Conservation (phyloP, 2,888 invertebrate genomes). For the Aporophyla lueneburgensis region DNA sequence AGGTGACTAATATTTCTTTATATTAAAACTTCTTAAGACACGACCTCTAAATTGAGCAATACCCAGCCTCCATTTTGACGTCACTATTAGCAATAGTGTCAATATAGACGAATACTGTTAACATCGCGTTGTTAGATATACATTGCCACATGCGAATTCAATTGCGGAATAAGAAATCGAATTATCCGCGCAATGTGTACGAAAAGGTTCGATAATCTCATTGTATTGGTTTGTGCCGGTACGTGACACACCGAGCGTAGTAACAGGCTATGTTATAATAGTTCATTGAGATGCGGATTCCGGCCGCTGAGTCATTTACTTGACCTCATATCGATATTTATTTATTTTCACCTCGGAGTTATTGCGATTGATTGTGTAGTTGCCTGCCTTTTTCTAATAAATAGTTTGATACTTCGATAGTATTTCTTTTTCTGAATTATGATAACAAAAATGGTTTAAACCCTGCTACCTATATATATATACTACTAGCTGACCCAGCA, state of each 20-base stretch:
- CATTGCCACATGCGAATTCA: constrained; percentile 39
- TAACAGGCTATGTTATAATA: constrained; percentile 77
- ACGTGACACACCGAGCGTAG: constrained; percentile 69
- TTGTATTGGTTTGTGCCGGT: constrained; percentile 35
- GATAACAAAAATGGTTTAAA: neutral
- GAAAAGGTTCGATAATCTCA: constrained; percentile 4
- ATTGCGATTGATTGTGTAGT: constrained; percentile 51
- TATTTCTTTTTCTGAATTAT: neutral
- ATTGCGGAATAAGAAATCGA: neutral
- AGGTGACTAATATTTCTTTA: constrained; percentile 69
- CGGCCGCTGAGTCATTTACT: constrained; percentile 77
- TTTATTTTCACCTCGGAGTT: constrained; percentile 57
- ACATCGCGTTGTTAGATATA: constrained; percentile 13
- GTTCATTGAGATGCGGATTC: constrained; percentile 75
- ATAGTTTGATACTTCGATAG: neutral
- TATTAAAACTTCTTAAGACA: constrained; percentile 48
- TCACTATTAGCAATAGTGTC: constrained; percentile 63
- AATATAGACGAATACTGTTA: constrained; percentile 22
- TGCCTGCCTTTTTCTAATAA: constrained; percentile 22
- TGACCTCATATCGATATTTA: constrained; percentile 66
- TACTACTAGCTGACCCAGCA: too few relatives aligned
- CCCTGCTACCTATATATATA: too few relatives aligned
- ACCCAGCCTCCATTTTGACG: constrained; percentile 73
- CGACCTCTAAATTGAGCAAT: constrained; percentile 72
- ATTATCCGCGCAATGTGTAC: constrained; percentile 50